Percentiles rank a stretch among this genome's conserved stretches.
These are phyloP conservation scores for Tautogolabrus adspersus DNA, from an alignment of 2,113 vertebrate species.

Conservation along the genomic window DNA sequence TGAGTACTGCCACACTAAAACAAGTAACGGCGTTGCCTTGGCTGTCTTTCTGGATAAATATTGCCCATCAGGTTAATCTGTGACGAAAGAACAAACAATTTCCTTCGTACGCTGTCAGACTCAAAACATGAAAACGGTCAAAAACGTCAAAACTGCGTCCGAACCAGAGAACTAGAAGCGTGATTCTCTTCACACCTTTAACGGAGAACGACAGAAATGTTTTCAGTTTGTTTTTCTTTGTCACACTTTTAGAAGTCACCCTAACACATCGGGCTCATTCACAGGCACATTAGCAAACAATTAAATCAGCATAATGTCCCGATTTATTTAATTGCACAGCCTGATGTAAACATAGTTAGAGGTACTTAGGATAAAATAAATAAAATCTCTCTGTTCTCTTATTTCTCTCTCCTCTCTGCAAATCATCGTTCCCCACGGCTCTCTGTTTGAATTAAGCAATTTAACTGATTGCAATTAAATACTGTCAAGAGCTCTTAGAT, in stretches of 20 bases:
- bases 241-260: not conserved
- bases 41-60: not conserved
- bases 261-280: not conserved
- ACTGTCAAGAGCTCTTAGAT: conserved; percentile 71
- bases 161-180: no score
- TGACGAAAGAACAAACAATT: not conserved
- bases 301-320: conserved; percentile 34
- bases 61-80: not conserved
- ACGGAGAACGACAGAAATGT: not conserved
- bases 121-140: no score
- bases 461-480: conserved; percentile 78
- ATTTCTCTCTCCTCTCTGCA: conserved; percentile 25
- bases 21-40: no score
- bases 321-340: conserved; percentile 49
- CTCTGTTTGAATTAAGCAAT: conserved; percentile 71
- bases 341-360: conserved; percentile 65
- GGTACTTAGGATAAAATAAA: conserved; percentile 58
- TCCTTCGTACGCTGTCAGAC: not conserved
- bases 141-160: no score
- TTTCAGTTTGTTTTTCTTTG: not conserved
- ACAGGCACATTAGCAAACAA: conserved; percentile 16
- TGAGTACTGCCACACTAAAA: no score
- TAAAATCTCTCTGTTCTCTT: conserved; percentile 13
- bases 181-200: not conserved
- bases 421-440: conserved; percentile 54